Base-by-base conservation (phyloP, 2,888 invertebrate genomes). In the Dryobota labecula region DNA sequence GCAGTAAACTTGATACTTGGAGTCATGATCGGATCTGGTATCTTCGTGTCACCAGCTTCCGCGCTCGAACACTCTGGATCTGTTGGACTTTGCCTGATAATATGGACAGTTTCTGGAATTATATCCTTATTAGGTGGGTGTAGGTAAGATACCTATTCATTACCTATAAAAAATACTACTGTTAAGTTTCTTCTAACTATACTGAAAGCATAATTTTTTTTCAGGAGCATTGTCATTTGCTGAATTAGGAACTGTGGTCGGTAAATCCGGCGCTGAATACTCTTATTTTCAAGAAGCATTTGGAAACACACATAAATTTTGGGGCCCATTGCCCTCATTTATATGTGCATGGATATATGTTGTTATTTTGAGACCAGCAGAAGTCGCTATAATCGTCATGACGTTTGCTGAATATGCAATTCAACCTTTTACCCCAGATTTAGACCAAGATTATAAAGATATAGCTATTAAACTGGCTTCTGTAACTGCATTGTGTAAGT, bases 21-120 rank as follows among this genome's bases (percentile, higher is more conserved):
- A 65, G 98, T 98, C 8, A 98, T 98, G 98, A 98, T 98, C 81
- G 98, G 98, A 56, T 98, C 98, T 13, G 98, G 98, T 66, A 98
- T 98, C 77, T 99, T 99, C 89, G 97, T 98, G 9, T 98, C 98
- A 0, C 98, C 98, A 2, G 97, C 97, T 6, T 97, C 97, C 9
- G 98, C 98, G 0, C 93, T 98, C 45, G 93, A 96, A 84, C 96
- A 97, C 84, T 97, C 98, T 0, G 98, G 98, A 49, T 98, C 98
- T 9, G 97, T 98, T 2, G 98, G 97, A 4, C 95, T 98, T 87
- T 98, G 98, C 85, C 94, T 98, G 9, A 93, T 98, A 38, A 96
- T 98, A 65, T 99, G 98, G 98, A 95, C 96, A 2, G 92, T 97
- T 15, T 98, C 98, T 83, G 98, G 98, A 66, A 85, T 98, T 6